These are phyloP conservation scores for Carcharodon carcharias DNA, from an alignment of 2,797 vertebrate genomes.

Conservation along the genomic window DNA sequence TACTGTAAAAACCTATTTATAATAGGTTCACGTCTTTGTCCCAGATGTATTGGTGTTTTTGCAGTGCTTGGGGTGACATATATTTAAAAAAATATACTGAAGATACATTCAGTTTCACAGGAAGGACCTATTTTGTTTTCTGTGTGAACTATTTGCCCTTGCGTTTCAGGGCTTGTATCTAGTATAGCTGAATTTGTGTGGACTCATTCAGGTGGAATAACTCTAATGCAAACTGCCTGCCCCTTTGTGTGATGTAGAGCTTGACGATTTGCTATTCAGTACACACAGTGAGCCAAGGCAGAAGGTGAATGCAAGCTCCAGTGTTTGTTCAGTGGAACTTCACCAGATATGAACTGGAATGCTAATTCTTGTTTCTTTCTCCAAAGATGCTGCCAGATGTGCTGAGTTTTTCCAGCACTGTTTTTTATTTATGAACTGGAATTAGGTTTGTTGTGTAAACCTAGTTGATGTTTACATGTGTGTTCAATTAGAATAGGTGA, in stretches of 20 bases:
- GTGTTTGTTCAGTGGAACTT: neutral
- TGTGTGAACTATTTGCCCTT: neutral
- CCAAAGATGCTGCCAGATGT: no score
- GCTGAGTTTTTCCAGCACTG: no score
- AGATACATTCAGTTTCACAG: neutral
- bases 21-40: no score
- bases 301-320: neutral
- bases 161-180: no score
- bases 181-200: no score
- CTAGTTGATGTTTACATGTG: no score
- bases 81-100: neutral
- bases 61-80: neutral
- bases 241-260: neutral
- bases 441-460: neutral
- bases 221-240: neutral
- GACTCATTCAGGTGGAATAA: neutral
- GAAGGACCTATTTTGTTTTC: neutral
- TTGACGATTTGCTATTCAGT: neutral
- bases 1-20: no score
- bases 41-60: no score
- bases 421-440: neutral
- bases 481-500: no score
- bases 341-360: neutral
- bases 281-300: neutral
- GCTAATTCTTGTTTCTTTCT: no score